These are phyloP conservation scores for Natator depressus DNA, from an alignment of 2,113 vertebrate species.

Conservation along the genomic window DNA sequence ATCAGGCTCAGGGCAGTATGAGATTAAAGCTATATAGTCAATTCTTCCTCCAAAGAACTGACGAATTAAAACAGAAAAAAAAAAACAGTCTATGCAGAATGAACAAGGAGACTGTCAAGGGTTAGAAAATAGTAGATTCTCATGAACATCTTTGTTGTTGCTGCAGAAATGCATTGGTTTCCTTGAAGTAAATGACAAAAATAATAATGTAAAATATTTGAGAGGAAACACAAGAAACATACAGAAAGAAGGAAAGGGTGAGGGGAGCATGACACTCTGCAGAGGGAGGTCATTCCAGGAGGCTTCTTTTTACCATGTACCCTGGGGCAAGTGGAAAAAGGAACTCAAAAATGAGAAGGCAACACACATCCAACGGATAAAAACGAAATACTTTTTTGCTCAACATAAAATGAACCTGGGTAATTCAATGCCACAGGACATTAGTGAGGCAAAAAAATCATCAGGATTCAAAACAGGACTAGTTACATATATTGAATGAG, in stretches of 20 bases:
- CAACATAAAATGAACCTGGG: not conserved
- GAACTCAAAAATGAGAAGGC: not conserved
- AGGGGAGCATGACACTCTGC: not conserved
- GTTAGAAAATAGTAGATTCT: no score
- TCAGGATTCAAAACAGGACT: not conserved
- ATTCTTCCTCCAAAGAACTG: no score
- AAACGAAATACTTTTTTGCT: not conserved
- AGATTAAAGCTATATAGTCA: not conserved
- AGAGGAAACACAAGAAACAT: not conserved
- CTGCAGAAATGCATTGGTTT: no score
- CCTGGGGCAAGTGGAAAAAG: not conserved
- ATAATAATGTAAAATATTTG: not conserved
- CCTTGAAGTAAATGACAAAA: not conserved
- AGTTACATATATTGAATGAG: not conserved
- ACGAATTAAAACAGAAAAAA: no score
- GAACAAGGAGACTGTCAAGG: no score
- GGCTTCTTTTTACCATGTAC: not conserved
- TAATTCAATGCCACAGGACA: not conserved
- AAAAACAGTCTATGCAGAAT: no score
- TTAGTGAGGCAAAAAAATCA: not conserved
- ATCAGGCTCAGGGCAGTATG: not conserved
- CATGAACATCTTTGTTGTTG: no score
- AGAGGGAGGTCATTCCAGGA: not conserved
- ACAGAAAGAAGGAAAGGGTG: not conserved
- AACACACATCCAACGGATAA: not conserved